Evolutionary conservation across 2,113 vertebrate species (phyloP), one percentile per base, ranked within the genome.

Genomic region (Cavia aperea): DNA sequence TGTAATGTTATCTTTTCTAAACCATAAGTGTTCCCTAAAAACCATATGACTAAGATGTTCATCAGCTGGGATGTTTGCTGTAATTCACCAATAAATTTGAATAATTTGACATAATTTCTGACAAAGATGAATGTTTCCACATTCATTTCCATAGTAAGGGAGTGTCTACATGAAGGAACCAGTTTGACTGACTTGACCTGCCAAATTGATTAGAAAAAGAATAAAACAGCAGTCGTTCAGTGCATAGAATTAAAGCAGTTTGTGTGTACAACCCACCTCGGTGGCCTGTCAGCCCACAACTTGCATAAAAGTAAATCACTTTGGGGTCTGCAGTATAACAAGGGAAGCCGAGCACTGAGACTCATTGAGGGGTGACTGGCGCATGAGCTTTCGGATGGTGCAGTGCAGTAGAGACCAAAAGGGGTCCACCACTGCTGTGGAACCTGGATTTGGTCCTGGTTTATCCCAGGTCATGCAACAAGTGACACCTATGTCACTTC

Each of bases 51-150:
- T 96, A 86, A 93, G 95, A 93, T 96, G 93, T 90, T 96, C 92
- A 89, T 97, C 94, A 63, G 89, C 91, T 94, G 94, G 36, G 33
- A 60, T 95, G 90, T 14, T 66, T 94, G 54, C 91, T 95, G 2
- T 95, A 95, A 96, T 96, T 96, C 93, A 60, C 94, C 96, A 91
- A 92, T 86, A 94, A 95, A 43, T 97, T 96, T 96, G 86, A 97
- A 94, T 93, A 96, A 96, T 97, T 96, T 95, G 95, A 96, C 95
- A 96, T 98, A 97, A 97, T 97, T 97, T 96, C 96, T 97, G 97
- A 97, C 97, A 97, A 97, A 97, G 95, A 96, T 96, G 95, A 96
- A 60, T 94, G 93, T 97, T 97, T 96, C 95, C 96, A 97, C 96
- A 93, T 96, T 97, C 96, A 96, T 97, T 96, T 97, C 95, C 95